Evolutionary conservation across 1,140 invertebrate genomes (phyloP), one percentile per base, ranked within the genome.

Genomic region (Onthophagus taurus): DNA sequence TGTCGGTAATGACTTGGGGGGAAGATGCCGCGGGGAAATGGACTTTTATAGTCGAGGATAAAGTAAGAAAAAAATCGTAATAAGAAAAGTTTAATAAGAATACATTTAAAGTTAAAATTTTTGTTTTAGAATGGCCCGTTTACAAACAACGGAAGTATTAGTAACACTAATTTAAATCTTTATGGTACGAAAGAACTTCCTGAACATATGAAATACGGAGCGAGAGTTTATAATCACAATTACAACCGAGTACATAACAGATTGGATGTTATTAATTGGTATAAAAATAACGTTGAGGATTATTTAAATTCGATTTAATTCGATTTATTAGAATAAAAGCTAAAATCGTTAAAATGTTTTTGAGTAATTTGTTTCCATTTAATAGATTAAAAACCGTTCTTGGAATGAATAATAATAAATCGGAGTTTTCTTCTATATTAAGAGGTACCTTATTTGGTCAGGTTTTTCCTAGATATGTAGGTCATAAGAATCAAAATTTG

Each of bases 1-100:
- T 89, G 72, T 87, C 87, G 0, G 84, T 95, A 0, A 89, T 89
- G 33, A 86, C 82, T 4, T 97, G 92, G 92, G 90, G 88, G 7
- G 93, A 97, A 67, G 66, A 78, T 54, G 80, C 88, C 3, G 56
- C 59, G 12, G 89, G 88, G 2, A 60, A 67, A 13, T 95, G 91
- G 91, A 76, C 53, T 1, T 57, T 91, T 9, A 63, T 66, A 8
- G 64, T 85, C 42, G 49, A 61, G 12, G 81, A 85, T 54, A 57
- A 65, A 62, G 81, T 83, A 68, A 64, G 14, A 9, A 31, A 39
- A 7, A 30, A 14, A 2, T 41, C 6, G 31, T 13, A 26, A n/a
- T 26, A 26, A n/a, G 24, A n/a, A 26, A 26, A 7, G n/a, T 26
- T 26, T 26, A 34, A 19, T n/a, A n/a, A n/a, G n/a, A n/a, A n/a